A percentile compares a stretch with the other conserved stretches of the same genome.
phyloP scores from a whole-genome alignment of 2,113 vertebrate genomes.

The Merops nubicus region DNA sequence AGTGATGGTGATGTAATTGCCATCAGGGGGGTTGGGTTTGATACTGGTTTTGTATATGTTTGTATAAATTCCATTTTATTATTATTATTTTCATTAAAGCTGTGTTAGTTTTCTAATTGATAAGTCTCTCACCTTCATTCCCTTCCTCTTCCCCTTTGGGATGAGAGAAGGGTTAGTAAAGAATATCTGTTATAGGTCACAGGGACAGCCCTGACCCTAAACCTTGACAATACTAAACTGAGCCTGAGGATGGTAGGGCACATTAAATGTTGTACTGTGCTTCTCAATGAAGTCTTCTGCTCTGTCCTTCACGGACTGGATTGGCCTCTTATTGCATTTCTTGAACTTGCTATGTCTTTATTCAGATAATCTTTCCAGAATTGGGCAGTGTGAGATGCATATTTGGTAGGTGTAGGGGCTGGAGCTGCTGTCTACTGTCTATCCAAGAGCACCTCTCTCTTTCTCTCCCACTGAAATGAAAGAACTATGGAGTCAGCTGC shows the following conservation, averaged over 20 bases:
- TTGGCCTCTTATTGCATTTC: accelerated
- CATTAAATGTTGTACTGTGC: background rate
- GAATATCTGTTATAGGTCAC: no score
- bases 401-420: background rate
- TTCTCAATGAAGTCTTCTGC: background rate
- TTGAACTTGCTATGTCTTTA: background rate
- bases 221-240: no score
- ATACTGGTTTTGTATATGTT: no score
- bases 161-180: no score
- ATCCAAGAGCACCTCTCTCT: background rate
- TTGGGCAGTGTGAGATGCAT: accelerated
- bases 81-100: no score
- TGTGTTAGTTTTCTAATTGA: no score
- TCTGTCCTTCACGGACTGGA: background rate
- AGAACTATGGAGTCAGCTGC: background rate
- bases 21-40: no score
- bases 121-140: no score
- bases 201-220: no score
- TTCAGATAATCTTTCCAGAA: background rate
- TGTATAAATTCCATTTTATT: no score
- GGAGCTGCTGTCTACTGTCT: background rate
- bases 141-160: no score
- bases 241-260: background rate
- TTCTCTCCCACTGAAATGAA: background rate
- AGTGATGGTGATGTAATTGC: no score